These are phyloP conservation scores for Odocoileus hemionus DNA, from an alignment of 2,113 vertebrate species.

Conservation along the genomic window DNA sequence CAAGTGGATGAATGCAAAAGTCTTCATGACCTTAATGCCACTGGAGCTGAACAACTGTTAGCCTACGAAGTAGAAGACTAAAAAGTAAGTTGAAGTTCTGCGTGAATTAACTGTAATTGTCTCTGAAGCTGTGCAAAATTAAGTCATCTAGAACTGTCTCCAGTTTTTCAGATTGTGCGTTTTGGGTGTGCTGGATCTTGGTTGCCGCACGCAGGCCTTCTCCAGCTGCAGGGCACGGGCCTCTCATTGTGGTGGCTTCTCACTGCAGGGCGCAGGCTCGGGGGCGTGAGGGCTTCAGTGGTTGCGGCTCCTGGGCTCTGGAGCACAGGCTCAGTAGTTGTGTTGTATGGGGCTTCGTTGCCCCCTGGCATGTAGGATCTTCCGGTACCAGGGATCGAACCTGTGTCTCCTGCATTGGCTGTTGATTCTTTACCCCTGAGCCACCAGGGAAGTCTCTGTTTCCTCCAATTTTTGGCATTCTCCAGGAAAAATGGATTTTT, in stretches of 20 bases:
- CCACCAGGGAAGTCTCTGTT: neutral
- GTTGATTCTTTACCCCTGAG: neutral
- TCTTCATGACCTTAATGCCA: neutral
- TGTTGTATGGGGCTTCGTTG: accelerated
- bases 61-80: neutral
- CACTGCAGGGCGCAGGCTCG: neutral
- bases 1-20: neutral
- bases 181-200: neutral
- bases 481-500: neutral
- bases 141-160: neutral
- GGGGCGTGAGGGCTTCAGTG: neutral
- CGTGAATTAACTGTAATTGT: neutral
- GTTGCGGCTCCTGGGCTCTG: neutral
- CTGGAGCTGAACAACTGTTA: neutral
- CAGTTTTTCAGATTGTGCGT: neutral
- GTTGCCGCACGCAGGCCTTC: neutral
- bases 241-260: neutral
- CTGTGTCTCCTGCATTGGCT: neutral
- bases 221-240: accelerated
- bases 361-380: neutral
- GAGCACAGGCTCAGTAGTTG: neutral
- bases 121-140: neutral
- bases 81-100: neutral
- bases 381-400: neutral
- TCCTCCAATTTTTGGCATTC: neutral